Percentiles rank a stretch among this genome's conserved stretches.
Conservation (phyloP, 2,113 vertebrate genomes). For the Syrrhaptes paradoxus region DNA sequence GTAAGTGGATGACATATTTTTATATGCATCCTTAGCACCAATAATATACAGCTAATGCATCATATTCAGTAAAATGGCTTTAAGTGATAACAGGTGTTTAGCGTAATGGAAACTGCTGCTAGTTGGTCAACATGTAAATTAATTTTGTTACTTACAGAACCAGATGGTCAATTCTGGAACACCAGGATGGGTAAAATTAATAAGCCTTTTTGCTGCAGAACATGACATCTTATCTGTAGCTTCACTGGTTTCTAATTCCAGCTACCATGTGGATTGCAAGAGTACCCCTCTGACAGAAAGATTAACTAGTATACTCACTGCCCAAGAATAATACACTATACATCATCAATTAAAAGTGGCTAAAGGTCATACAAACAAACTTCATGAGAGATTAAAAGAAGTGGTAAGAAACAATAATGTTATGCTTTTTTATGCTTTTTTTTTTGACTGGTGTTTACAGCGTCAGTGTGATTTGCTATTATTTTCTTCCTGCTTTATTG, state of each 20-base stretch:
- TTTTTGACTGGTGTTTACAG: background rate
- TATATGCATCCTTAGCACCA: background rate
- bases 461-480: background rate
- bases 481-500: background rate
- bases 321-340: background rate
- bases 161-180: conserved; percentile 68
- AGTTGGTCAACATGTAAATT: conserved; percentile 75
- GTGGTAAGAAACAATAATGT: conserved; percentile 47
- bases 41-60: conserved; percentile 18
- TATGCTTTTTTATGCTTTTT: conserved; percentile 36
- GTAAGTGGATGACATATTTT: conserved; percentile 23
- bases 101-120: conserved; percentile 57
- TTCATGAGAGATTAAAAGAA: conserved; percentile 32
- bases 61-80: conserved; percentile 30
- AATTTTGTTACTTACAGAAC: conserved; percentile 68
- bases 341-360: conserved; percentile 32
- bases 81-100: conserved; percentile 63
- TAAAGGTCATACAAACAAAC: conserved; percentile 35
- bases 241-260: conserved; percentile 41
- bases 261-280: conserved; percentile 5
- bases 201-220: conserved; percentile 19
- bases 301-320: conserved; percentile 27
- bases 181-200: conserved; percentile 57
- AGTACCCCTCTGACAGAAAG: conserved; percentile 39
- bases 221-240: conserved; percentile 12